Evolutionary conservation across 2,113 vertebrate species (phyloP).

Genomic region (Xiphias gladius): DNA sequence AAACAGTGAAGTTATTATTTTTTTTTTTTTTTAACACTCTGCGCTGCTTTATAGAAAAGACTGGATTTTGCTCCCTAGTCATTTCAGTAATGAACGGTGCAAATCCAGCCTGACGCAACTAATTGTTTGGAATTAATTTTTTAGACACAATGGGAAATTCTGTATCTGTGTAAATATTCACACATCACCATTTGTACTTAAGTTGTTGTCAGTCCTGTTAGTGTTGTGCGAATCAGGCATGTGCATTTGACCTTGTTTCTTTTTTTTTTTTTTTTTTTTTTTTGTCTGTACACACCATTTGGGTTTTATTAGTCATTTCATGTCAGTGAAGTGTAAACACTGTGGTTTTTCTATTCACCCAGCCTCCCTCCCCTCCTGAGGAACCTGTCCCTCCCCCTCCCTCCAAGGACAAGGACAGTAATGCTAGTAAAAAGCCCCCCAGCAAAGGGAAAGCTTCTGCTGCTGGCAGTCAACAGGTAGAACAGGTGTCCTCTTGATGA

Average conservation of each 20-base stretch:
- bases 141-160: background rate
- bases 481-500: constrained; percentile 35
- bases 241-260: background rate
- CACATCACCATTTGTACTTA: background rate
- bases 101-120: background rate
- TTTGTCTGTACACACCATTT: constrained; percentile 12
- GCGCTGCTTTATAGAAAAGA: background rate
- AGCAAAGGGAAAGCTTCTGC: constrained; percentile 83
- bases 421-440: constrained; percentile 83
- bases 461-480: constrained; percentile 86
- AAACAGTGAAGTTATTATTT: background rate
- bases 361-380: constrained; percentile 81
- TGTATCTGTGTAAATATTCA: background rate
- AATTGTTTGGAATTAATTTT: background rate
- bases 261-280: constrained; percentile 5
- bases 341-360: constrained; percentile 69
- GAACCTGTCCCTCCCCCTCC: constrained; percentile 64
- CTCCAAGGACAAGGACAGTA: constrained; percentile 87
- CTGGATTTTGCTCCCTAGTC: background rate
- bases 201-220: constrained; percentile 6
- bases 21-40: background rate
- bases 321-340: constrained; percentile 42
- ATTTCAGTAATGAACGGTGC: background rate
- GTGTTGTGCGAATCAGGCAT: background rate
- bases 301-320: constrained; percentile 15